Conservation (phyloP, 2,888 invertebrate genomes). For the Erebia aethiops region DNA sequence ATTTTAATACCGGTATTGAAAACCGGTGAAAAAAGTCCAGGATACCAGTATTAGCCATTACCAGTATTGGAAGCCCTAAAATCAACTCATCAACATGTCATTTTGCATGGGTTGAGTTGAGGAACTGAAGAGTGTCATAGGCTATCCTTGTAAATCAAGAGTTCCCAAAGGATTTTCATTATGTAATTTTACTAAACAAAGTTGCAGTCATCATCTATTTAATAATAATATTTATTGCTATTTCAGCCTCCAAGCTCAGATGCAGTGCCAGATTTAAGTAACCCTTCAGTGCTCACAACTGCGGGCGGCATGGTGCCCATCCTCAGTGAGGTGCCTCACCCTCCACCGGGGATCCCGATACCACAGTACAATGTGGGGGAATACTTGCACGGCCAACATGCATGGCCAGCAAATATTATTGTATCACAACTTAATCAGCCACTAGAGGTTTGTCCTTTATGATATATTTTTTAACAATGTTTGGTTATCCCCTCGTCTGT, state of each 20-base stretch:
- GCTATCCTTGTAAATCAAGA: too few relatives aligned
- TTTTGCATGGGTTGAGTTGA: too few relatives aligned
- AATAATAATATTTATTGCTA: slow-evolving; percentile 2
- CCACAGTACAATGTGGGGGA: slow-evolving; percentile 78
- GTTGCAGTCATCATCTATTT: too few relatives aligned
- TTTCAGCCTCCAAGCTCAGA: slow-evolving; percentile 72
- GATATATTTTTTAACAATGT: not conserved
- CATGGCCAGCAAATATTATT: slow-evolving; percentile 76
- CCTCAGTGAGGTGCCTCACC: slow-evolving; percentile 69
- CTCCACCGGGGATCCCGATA: slow-evolving; percentile 74
- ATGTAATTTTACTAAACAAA: too few relatives aligned
- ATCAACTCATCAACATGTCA: too few relatives aligned
- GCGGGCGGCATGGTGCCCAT: slow-evolving; percentile 64
- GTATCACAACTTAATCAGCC: slow-evolving; percentile 73
- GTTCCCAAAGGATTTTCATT: too few relatives aligned
- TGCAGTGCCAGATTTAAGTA: slow-evolving; percentile 64
- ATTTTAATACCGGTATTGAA: too few relatives aligned
- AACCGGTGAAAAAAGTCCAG: too few relatives aligned
- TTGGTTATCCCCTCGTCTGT: too few relatives aligned
- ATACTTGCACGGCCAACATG: slow-evolving; percentile 67
- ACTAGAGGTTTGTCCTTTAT: slow-evolving; percentile 68
- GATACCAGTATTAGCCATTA: too few relatives aligned
- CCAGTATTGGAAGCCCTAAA: too few relatives aligned
- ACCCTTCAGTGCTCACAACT: slow-evolving; percentile 65
- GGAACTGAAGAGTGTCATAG: too few relatives aligned